Conservation (phyloP, 1,140 invertebrate genomes). For the Bombyx mandarina region DNA sequence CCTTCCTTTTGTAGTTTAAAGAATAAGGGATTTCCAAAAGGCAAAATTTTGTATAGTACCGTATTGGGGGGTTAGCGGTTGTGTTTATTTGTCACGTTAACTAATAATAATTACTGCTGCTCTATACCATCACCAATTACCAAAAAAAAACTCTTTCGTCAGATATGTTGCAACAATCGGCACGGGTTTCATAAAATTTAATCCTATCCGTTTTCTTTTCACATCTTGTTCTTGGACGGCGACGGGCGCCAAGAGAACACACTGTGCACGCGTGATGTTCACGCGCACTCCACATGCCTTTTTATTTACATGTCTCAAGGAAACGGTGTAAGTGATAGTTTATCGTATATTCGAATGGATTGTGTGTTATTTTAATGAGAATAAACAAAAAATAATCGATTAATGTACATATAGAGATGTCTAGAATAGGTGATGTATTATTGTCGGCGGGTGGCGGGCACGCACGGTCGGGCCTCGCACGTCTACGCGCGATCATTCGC, state of each 20-base stretch:
- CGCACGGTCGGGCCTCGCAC: conserved; percentile 9
- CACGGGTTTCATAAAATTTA: conserved; percentile 6
- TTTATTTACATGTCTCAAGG: conserved; percentile 26
- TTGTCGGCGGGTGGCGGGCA: too few relatives aligned
- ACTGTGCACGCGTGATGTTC: conserved; percentile 36
- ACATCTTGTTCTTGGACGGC: conserved; percentile 22
- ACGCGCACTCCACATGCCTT: conserved; percentile 43
- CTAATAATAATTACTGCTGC: too few relatives aligned
- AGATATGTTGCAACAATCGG: neutral
- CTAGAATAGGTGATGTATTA: conserved; percentile 34
- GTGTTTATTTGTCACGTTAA: too few relatives aligned
- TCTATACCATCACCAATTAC: too few relatives aligned
- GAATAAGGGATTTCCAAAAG: too few relatives aligned
- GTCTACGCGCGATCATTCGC: conserved; percentile 35
- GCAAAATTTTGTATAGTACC: too few relatives aligned
- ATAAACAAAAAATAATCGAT: conserved; percentile 36
- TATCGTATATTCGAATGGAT: conserved; percentile 36
- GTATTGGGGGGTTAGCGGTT: too few relatives aligned
- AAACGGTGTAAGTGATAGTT: conserved; percentile 20
- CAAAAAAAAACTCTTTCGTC: too few relatives aligned
- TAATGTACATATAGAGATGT: conserved; percentile 30
- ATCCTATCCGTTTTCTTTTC: conserved; percentile 9
- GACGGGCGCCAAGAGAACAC: conserved; percentile 41
- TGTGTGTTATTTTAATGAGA: conserved; percentile 29
- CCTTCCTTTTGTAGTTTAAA: too few relatives aligned